Evolutionary conservation across 2,888 invertebrate species (phyloP), one percentile per base, ranked within the genome.

Genomic region (Trachelus iudaicus): DNA sequence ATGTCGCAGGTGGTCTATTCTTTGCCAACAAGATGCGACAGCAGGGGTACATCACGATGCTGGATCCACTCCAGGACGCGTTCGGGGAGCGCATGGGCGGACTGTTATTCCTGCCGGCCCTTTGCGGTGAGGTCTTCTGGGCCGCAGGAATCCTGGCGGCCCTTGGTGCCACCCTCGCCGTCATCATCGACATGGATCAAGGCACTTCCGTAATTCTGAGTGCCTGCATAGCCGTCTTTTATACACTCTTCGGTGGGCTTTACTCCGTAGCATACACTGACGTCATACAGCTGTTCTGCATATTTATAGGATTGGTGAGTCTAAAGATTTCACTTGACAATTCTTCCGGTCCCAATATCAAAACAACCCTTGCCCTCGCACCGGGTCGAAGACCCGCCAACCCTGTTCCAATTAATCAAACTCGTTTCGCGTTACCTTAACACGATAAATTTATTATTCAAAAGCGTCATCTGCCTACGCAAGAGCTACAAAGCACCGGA

Each of bases 251-350:
- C 92, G 99, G 99, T 2, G 99, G 99, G 0, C 94, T 99, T 73
- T 99, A 99, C 93, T 96, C 98, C 77, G 99, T 99, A 80, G 99
- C 99, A 1, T 99, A 99, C 92, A 99, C 99, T 0, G 99, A 99
- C 92, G 99, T 99, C 87, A 98, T 99, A 87, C 99, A 99, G 92
- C 94, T 99, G 74, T 98, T 98, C 93, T 99, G 98, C 93, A 99
- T 99, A 90, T 98, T 99, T 92, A 95, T 99, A 87, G 99, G 99
- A 40, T 93, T 99, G 92, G 95, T 95, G 87, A 92, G 93, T 92
- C 13, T 56, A 23, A 56, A 56, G 9, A 9, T 56, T 56, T 9
- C 9, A 23, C 23, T 56, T 23, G 23, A 56, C 56, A 23, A 23
- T 23, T 56, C 56, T 23, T 23, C 9, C 23, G 9, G 56, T 56